Conservation (phyloP, 2,888 invertebrate species). For the Heteromurus nitidus region DNA sequence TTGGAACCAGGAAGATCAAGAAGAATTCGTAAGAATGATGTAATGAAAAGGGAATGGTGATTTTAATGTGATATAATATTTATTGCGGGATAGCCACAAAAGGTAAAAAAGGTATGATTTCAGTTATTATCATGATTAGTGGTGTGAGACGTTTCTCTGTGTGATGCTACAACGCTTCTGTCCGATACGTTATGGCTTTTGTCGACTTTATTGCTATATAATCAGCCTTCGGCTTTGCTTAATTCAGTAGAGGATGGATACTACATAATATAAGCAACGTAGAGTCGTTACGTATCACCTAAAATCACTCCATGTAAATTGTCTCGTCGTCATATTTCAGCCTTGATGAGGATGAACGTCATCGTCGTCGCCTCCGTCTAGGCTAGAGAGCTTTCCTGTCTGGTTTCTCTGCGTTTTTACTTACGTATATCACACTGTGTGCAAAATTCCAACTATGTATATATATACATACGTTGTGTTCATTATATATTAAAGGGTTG, state of each 20-base stretch:
- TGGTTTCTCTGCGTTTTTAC: not conserved
- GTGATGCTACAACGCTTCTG: not conserved
- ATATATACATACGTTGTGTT: not conserved
- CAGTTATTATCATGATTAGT: not conserved
- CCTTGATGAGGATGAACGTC: constrained; percentile 13
- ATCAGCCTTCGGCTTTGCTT: not conserved
- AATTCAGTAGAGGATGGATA: not conserved
- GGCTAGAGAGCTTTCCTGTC: not conserved
- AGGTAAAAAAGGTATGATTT: not conserved
- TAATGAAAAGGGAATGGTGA: not conserved
- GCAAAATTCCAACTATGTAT: not conserved
- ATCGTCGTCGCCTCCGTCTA: constrained; percentile 21
- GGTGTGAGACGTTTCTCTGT: not conserved
- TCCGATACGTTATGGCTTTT: not conserved
- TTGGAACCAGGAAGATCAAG: no score
- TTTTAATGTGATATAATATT: not conserved
- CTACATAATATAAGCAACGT: not conserved
- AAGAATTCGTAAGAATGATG: no score
- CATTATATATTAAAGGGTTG: not conserved
- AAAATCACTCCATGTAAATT: constrained; percentile 20
- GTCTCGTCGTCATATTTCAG: not conserved
- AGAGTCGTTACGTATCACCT: not conserved
- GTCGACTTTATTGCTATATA: constrained; percentile 17
- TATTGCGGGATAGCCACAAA: not conserved
- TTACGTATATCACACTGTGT: no score